Conservation (phyloP, 1,140 invertebrate species). For the Choristoneura fumiferana region DNA sequence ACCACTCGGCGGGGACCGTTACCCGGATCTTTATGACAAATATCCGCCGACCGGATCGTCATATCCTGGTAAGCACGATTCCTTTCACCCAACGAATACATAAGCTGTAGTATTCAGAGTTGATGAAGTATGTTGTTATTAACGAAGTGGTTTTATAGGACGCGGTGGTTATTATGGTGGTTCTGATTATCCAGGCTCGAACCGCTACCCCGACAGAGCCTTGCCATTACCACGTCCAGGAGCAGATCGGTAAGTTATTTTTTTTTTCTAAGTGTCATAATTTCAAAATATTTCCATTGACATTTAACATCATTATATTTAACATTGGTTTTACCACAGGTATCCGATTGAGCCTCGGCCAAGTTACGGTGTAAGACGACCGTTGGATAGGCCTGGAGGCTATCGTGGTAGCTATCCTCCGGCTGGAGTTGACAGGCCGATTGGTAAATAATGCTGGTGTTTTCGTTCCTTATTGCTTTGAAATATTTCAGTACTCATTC, state of each 20-base stretch:
- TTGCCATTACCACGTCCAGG: slow-evolving; percentile 37
- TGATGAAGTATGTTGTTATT: not conserved
- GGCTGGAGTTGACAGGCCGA: slow-evolving; percentile 55
- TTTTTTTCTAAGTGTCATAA: not conserved
- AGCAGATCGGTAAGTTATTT: slow-evolving; percentile 51
- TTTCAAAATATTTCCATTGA: no score
- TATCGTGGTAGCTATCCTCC: slow-evolving; percentile 62
- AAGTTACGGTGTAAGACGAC: slow-evolving; percentile 53
- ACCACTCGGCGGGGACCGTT: slow-evolving; percentile 69
- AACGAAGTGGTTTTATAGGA: slow-evolving; percentile 27
- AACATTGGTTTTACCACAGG: slow-evolving; percentile 34
- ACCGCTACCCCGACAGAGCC: slow-evolving; percentile 55
- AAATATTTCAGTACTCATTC: no score
- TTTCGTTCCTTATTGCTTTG: no score
- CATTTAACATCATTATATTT: slow-evolving; percentile 3
- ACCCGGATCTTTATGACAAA: slow-evolving; percentile 72
- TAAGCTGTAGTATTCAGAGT: not conserved
- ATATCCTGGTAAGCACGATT: slow-evolving; percentile 63
- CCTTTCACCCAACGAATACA: not conserved
- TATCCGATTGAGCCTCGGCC: slow-evolving; percentile 68
- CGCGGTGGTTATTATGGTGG: slow-evolving; percentile 63
- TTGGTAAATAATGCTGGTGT: slow-evolving; percentile 39
- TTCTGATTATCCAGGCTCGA: slow-evolving; percentile 47
- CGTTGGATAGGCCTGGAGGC: slow-evolving; percentile 58
- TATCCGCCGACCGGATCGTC: slow-evolving; percentile 75